Evolutionary conservation across 2,113 vertebrate species (phyloP), one percentile per base, ranked within the genome.

Genomic region (Dicrurus megarhynchus): DNA sequence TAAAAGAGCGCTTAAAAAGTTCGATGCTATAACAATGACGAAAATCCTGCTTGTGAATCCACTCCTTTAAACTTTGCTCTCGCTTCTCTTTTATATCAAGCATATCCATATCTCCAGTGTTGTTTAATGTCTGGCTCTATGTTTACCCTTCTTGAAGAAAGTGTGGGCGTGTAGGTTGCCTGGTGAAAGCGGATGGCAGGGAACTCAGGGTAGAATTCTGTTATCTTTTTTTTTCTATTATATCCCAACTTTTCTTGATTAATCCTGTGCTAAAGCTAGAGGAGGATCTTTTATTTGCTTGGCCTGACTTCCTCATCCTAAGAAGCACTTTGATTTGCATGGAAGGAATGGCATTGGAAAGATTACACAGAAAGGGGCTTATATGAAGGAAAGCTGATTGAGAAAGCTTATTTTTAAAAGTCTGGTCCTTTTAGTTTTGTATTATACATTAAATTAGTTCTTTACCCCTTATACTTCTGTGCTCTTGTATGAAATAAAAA

Each of bases 301-400:
- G 55, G 27, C 24, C 50, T 91, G 49, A 95, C 69, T 95, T 89
- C 55, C 47, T 89, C 56, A 92, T 85, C 64, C 52, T 81, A 74
- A 90, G 89, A 83, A 46, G n/a, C 75, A 92, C 74, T 95, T 75
- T 80, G 52, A 94, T 97, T 96, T 75, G 68, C 68, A 63, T 87
- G 61, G 84, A 90, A 83, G 91, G 61, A 94, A 94, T 87, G 82
- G 21, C 59, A 85, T 49, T 93, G 84, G 59, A 86, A 96, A 95
- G 94, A 92, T 93, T 92, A 80, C 47, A 94, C 12, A 32, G 55
- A 81, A 94, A 90, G 46, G 77, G 83, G 37, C 86, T 96, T 95
- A 89, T 60, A 68, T 77, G 64, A 93, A 44, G n/a, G 42, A 91
- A 95, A 94, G 63, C 78, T 87, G 47, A 87, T 93, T 87, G 83